phyloP scores from a whole-genome alignment of 2,113 vertebrate species.

The Shinisaurus crocodilurus region DNA sequence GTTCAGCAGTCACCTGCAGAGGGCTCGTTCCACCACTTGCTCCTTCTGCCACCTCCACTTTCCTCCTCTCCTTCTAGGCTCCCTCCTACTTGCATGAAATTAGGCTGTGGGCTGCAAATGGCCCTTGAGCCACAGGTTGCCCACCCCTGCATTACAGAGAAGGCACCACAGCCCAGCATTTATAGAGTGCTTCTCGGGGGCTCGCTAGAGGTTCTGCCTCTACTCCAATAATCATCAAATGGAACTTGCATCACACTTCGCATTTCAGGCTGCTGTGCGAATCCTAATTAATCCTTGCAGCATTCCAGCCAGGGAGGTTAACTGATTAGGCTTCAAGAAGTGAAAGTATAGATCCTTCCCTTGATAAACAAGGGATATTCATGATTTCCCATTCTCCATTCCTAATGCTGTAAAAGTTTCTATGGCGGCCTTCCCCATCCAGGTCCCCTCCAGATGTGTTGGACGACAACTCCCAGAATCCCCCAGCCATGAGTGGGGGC shows the following conservation, averaged over 20 bases:
- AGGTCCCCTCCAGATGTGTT: too few species aligned
- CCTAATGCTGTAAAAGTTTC: neutral
- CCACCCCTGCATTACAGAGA: neutral
- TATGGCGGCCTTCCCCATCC: too few species aligned
- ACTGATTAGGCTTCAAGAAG: slow-evolving; percentile 46
- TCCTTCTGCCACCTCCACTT: too few species aligned
- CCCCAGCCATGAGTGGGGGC: too few species aligned
- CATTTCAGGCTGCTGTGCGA: slow-evolving; percentile 59
- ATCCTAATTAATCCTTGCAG: slow-evolving; percentile 50
- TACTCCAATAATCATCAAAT: slow-evolving; percentile 51
- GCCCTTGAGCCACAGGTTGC: neutral
- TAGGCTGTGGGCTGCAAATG: neutral
- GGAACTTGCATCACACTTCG: slow-evolving; percentile 60
- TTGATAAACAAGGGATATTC: slow-evolving; percentile 48
- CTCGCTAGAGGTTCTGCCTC: slow-evolving; percentile 12
- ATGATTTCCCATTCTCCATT: slow-evolving; percentile 33
- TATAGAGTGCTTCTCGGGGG: neutral
- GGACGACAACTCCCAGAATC: too few species aligned
- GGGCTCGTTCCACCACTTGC: neutral
- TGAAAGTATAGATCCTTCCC: slow-evolving; percentile 54
- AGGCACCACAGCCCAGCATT: neutral
- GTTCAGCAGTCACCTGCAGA: too few species aligned
- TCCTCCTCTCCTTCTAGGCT: neutral
- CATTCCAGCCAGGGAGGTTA: slow-evolving; percentile 53
- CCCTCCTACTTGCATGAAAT: neutral